These are phyloP conservation scores for Toxotes chatareus DNA, from an alignment of 2,113 vertebrate genomes.

Conservation along the genomic window DNA sequence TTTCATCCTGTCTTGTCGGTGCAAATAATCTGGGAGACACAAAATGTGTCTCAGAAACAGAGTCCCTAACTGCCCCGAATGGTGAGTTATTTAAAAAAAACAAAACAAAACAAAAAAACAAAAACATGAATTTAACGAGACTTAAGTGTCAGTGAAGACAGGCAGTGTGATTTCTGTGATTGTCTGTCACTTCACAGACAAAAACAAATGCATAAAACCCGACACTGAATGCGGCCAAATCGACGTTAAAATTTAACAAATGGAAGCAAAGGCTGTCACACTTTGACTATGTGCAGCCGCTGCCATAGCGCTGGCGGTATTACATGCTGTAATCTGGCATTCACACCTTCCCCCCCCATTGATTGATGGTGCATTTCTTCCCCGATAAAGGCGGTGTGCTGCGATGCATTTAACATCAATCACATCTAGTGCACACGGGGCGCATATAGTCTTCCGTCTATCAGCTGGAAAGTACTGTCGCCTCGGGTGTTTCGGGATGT, in stretches of 20 bases:
- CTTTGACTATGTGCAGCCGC: slow-evolving; percentile 11
- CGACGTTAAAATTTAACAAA: slow-evolving; percentile 34
- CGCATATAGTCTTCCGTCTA: slow-evolving; percentile 57
- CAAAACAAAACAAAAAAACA: not conserved
- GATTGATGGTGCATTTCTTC: slow-evolving; percentile 65
- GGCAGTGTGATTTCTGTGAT: slow-evolving; percentile 1
- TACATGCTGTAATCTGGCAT: slow-evolving; percentile 54
- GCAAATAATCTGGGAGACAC: not conserved
- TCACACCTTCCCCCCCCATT: slow-evolving; percentile 34
- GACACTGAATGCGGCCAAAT: slow-evolving; percentile 34
- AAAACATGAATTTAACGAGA: slow-evolving; percentile 17
- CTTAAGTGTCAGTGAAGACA: not conserved
- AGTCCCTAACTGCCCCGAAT: not conserved
- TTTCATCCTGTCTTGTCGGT: slow-evolving; percentile 4
- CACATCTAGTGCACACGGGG: slow-evolving; percentile 60
- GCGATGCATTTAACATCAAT: slow-evolving; percentile 73
- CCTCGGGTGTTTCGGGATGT: slow-evolving; percentile 61
- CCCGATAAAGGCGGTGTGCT: slow-evolving; percentile 63
- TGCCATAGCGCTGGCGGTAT: slow-evolving; percentile 27
- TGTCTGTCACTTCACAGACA: slow-evolving; percentile 13
- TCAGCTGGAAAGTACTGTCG: slow-evolving; percentile 67
- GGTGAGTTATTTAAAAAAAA: not conserved
- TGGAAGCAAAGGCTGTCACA: slow-evolving; percentile 24
- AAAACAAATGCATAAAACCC: slow-evolving; percentile 6
- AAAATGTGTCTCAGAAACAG: not conserved